Conservation (phyloP, 92 coral and sea anemone genomes). For the Zoanthus gigantus region DNA sequence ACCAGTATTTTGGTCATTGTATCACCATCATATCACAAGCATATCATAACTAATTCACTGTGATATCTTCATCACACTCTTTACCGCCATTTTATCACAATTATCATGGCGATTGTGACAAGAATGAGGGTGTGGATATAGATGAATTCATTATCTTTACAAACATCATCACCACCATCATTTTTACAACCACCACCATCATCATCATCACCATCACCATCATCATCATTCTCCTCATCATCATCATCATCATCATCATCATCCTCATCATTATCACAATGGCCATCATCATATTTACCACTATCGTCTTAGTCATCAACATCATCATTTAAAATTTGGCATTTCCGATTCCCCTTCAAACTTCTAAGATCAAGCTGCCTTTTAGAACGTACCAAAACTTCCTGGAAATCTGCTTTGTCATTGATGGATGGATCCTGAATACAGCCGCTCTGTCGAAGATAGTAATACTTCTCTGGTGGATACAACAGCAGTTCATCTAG, state of each 20-base stretch:
- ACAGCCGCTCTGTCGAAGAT: conserved; percentile 94
- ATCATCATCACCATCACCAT: neutral
- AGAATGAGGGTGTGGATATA: no score
- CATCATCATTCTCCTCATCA: neutral
- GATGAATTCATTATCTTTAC: no score
- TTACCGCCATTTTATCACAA: no score
- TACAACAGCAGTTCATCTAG: conserved; percentile 81
- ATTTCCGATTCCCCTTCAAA: no score
- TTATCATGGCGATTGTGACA: no score
- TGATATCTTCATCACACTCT: no score
- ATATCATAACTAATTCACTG: neutral
- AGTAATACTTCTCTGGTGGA: conserved; percentile 90
- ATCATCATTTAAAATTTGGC: no score
- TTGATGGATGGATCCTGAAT: conserved; percentile 92
- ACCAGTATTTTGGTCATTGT: neutral
- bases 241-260: neutral
- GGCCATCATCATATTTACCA: no score
- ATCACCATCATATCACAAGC: neutral
- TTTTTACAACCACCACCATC: neutral
- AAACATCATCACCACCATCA: no score
- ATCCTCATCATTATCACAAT: neutral
- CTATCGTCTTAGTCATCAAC: no score
- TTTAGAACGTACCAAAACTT: conserved; percentile 73
- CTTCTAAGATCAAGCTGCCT: neutral
- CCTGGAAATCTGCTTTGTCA: conserved; percentile 88